Evolutionary conservation across 2,888 invertebrate genomes (phyloP).

Genomic region (Rhamnusium bicolor): DNA sequence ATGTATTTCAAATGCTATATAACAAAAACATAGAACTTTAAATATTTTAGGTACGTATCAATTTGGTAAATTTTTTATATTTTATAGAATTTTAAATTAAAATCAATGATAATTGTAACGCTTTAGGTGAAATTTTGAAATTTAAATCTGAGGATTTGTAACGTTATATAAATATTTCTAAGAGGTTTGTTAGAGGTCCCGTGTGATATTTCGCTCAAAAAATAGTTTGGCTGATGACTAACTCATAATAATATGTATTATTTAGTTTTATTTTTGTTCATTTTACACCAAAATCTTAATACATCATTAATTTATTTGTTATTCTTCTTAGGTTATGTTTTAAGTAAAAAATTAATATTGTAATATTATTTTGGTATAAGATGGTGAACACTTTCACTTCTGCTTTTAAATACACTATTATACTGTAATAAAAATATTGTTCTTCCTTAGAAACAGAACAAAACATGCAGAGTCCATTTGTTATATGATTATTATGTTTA

Average conservation of each 20-base stretch:
- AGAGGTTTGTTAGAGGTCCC: slow-evolving; percentile 62
- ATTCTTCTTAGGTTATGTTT: slow-evolving; percentile 33
- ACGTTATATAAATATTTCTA: slow-evolving; percentile 42
- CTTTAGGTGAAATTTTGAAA: too few species aligned
- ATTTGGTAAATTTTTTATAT: too few species aligned
- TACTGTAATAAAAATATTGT: slow-evolving; percentile 61
- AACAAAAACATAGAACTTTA: too few species aligned
- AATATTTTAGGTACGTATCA: too few species aligned
- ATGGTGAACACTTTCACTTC: slow-evolving; percentile 58
- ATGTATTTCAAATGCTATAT: too few species aligned
- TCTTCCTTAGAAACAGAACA: slow-evolving; percentile 65
- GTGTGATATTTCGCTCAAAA: slow-evolving; percentile 68
- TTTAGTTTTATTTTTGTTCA: slow-evolving; percentile 38
- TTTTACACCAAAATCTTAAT: slow-evolving; percentile 44
- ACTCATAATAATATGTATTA: slow-evolving; percentile 44
- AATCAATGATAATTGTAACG: too few species aligned
- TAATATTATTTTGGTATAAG: slow-evolving; percentile 43
- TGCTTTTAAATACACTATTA: slow-evolving; percentile 47
- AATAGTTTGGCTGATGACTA: slow-evolving; percentile 60
- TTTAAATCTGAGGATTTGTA: not conserved
- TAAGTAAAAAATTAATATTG: slow-evolving; percentile 30
- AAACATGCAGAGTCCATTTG: slow-evolving; percentile 60
- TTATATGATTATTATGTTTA: slow-evolving; percentile 47
- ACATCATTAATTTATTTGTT: slow-evolving; percentile 36
- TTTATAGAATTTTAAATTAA: too few species aligned